These are phyloP conservation scores for Anoura caudifer DNA, from an alignment of 2,113 vertebrate species.

Conservation along the genomic window DNA sequence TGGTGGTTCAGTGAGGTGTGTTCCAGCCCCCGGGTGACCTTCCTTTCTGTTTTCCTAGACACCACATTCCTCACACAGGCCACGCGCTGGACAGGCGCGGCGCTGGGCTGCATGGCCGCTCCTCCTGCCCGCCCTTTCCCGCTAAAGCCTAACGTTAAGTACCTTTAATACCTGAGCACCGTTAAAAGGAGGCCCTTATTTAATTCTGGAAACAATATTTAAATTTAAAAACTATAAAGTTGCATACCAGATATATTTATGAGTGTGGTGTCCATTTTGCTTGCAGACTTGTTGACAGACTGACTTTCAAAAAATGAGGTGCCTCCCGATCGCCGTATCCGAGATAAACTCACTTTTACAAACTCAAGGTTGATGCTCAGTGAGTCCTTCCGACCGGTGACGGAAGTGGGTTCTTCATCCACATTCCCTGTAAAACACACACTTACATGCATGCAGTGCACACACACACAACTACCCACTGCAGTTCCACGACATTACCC, in stretches of 20 bases:
- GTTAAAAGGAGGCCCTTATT: not conserved
- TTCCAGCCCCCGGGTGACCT: not conserved
- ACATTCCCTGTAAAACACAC: slow-evolving; percentile 85
- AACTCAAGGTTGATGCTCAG: slow-evolving; percentile 98
- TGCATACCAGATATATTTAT: slow-evolving; percentile 98
- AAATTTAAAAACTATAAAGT: slow-evolving; percentile 19
- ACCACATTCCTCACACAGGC: not conserved
- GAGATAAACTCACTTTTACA: slow-evolving; percentile 97
- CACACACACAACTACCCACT: not conserved
- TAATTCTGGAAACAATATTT: slow-evolving; percentile 26
- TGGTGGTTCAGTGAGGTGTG: not conserved
- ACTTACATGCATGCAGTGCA: not conserved
- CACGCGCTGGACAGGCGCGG: not conserved
- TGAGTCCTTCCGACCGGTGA: slow-evolving; percentile 98
- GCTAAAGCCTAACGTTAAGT: not conserved
- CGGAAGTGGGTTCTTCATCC: slow-evolving; percentile 95
- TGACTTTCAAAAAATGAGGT: slow-evolving; percentile 93
- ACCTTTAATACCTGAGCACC: not conserved
- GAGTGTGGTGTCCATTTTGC: slow-evolving; percentile 96
- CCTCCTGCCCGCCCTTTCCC: not conserved
- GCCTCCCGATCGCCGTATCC: slow-evolving; percentile 93
- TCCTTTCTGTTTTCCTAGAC: not conserved
- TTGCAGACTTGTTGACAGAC: slow-evolving; percentile 85
- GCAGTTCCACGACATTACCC: not conserved
- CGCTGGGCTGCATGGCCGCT: not conserved